A percentile compares a stretch with the other conserved stretches of the same genome.
phyloP scores from a whole-genome alignment of 92 coral and sea anemone genomes.

The Actinernus sp. region DNA sequence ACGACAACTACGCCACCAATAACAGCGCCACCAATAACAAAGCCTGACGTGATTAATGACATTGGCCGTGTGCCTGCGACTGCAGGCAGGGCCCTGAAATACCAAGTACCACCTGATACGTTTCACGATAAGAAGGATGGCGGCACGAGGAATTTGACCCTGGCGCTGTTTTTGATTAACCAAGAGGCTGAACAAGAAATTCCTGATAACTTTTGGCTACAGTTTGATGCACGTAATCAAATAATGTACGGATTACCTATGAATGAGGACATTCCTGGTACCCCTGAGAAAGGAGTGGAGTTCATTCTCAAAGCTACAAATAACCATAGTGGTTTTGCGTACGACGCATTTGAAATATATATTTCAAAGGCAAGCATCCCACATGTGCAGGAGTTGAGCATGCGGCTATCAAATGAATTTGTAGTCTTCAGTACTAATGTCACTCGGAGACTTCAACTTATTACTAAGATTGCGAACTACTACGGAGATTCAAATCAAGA shows the following conservation, averaged over 20 bases:
- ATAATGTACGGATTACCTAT: slow-evolving; percentile 80
- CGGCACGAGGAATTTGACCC: slow-evolving; percentile 70
- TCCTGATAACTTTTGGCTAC: slow-evolving; percentile 77
- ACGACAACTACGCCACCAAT: slow-evolving; percentile 48
- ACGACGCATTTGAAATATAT: slow-evolving; percentile 85
- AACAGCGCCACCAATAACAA: slow-evolving; percentile 64
- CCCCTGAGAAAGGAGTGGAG: slow-evolving; percentile 55
- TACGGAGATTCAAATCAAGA: slow-evolving; percentile 73
- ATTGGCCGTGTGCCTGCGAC: slow-evolving; percentile 78
- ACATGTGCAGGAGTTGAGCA: slow-evolving; percentile 62
- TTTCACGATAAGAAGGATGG: slow-evolving; percentile 90
- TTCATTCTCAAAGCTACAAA: slow-evolving; percentile 79
- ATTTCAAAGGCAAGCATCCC: slow-evolving; percentile 44
- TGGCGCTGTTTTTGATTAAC: slow-evolving; percentile 37
- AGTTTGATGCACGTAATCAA: slow-evolving; percentile 75
- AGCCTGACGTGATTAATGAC: slow-evolving; percentile 49
- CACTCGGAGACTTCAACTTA: slow-evolving; percentile 61
- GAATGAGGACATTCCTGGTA: slow-evolving; percentile 55
- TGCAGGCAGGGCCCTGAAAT: slow-evolving; percentile 78
- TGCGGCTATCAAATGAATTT: slow-evolving; percentile 59
- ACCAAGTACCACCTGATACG: slow-evolving; percentile 76
- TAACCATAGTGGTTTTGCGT: slow-evolving; percentile 57
- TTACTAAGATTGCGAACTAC: slow-evolving; percentile 59
- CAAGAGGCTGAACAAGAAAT: slow-evolving; percentile 21
- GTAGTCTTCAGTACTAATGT: slow-evolving; percentile 64